Percentiles rank a stretch among this genome's conserved stretches.
Conservation (phyloP, 2,888 invertebrate species). For the Notodonta ziczac region DNA sequence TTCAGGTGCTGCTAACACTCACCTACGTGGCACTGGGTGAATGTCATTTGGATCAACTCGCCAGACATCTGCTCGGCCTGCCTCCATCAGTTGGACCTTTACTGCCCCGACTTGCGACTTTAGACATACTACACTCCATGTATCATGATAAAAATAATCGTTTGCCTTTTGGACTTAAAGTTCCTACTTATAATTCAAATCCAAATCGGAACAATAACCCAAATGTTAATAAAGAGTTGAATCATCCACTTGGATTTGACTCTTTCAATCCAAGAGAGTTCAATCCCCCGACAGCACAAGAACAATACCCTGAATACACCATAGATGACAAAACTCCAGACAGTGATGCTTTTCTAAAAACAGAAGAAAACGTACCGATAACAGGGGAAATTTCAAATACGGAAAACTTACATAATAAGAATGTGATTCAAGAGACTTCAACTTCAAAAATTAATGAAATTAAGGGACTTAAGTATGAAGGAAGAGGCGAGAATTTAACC, state of each 20-base stretch:
- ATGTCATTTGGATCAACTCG: background rate
- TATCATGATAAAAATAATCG: background rate
- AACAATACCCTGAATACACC: background rate
- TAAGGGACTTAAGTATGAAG: background rate
- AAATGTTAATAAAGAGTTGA: background rate
- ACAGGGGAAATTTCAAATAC: background rate
- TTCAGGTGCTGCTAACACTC: constrained; percentile 29
- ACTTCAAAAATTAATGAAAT: constrained; percentile 23
- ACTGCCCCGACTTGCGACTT: background rate
- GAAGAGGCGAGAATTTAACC: background rate
- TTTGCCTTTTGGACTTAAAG: background rate
- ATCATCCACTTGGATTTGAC: background rate
- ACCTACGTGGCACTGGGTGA: constrained; percentile 14
- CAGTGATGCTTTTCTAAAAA: background rate
- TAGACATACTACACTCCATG: background rate
- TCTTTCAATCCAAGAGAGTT: background rate
- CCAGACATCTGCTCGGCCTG: background rate
- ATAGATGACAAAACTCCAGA: background rate
- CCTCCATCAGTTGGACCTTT: background rate
- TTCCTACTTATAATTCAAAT: background rate
- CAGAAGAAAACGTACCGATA: background rate
- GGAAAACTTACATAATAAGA: background rate
- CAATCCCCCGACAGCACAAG: too few relatives aligned
- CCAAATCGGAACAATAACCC: background rate
- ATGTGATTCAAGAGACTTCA: background rate